Base-by-base conservation (phyloP, 2,888 invertebrate species). In the Cylindroiulus punctatus region DNA sequence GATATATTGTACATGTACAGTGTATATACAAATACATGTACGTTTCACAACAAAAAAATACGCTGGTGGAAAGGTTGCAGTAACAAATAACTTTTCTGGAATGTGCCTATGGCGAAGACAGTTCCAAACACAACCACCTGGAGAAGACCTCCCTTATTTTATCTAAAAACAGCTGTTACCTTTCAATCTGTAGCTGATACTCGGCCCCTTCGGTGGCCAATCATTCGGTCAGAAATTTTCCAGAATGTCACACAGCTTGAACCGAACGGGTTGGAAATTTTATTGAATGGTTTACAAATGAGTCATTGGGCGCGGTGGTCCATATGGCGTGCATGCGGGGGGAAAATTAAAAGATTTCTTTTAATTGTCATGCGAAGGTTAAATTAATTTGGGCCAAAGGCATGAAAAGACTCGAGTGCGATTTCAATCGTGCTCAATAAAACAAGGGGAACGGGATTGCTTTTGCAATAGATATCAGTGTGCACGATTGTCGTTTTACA, bases 381-480 rank as follows among this genome's bases (percentile, higher is more conserved):
- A 76, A 76, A 76, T 76, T 76, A 76, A 76, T 76, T 76, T 76
- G 76, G 76, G 76, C 76, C 76, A 76, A 30, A 76, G 76, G 30
- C 76, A 76, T 14, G 76, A 76, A 30, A 76, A 76, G 76, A 52
- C 52, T 19, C n/a, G 52, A n/a, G 0, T 36, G 52, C 52, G 52
- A 76, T 76, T 76, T 76, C 76, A 76, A 76, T 76, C 76, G 76
- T 76, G 76, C 76, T 30, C 76, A 76, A 76, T 76, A 76, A 76
- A 76, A 76, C 76, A 76, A 76, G 76, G 30, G 76, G 26, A 76
- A 76, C 76, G 10, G 76, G 76, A 76, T 76, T 76, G 22, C 76
- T 22, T 76, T 76, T 76, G 26, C 76, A 76, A 14, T 30, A 76
- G 14, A 30, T 76, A 76, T 76, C 76, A 76, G 30, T 76, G 76